Base-by-base conservation (phyloP, 1,140 invertebrate genomes). In the Camponotus vicinus region DNA sequence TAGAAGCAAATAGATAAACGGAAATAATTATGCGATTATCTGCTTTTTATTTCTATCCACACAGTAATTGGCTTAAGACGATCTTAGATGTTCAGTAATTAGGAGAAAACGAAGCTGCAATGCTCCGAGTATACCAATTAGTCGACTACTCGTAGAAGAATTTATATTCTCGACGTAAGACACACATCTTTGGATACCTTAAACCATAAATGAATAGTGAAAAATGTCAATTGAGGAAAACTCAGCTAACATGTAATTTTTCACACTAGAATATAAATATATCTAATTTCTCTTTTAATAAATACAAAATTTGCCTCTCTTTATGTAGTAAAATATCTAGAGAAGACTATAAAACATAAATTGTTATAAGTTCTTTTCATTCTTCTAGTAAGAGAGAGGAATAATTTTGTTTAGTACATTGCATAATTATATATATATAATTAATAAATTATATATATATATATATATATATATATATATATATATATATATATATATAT, bases 31-130 rank as follows among this genome's bases (percentile, higher is more conserved):
- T 34, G n/a, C 27, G 15, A 37, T 49, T 59, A 61, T n/a, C 27
- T 73, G 69, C 55, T 49, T 83, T 83, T 83, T 83, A 83, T 75
- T 37, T 75, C 13, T 27, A 63, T 83, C 69, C 57, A 21, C 34
- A n/a, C 73, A 4, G 42, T 61, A 83, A 83, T 83, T 75, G 79
- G 79, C 55, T 75, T 63, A 83, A 75, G 55, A n/a, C 42, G 55
- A 59, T 69, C 15, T 66, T 83, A 83, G 55, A 83, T 83, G 69
- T 83, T 83, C 79, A 61, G 55, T 83, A 83, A 75, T 83, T 83
- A 83, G 66, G 37, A 61, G 13, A 61, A 75, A 75, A 83, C 57
- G 79, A 71, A 83, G 79, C 79, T 83, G 63, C 67, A 45, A 83
- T 75, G 79, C 79, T 83, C 69, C 55, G 42, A 57, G 69, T 83